Base-by-base conservation (phyloP, 2,797 vertebrate genomes). In the Paedocypris micromegethes region DNA sequence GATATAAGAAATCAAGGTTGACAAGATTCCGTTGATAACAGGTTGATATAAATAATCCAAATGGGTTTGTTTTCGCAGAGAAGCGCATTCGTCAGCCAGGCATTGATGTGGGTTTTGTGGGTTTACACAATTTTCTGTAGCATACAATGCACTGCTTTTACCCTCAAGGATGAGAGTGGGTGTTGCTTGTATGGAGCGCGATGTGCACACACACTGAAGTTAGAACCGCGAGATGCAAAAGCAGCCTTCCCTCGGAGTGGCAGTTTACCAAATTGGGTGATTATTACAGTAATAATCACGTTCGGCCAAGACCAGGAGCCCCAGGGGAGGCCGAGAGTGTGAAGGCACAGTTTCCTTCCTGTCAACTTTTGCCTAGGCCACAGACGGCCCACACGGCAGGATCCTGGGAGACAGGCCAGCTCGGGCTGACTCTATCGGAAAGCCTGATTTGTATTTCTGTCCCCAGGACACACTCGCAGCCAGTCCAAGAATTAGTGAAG, bases 391-490 rank as follows among this genome's bases (percentile, higher is more conserved):
- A 66, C 81, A 65, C 74, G 53, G 80, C 79, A 79, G 80, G 83
- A 80, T 79, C 77, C 79, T 75, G 80, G 84, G 85, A 86, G 70
- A 64, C 70, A 64, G 75, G 80, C 85, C 81, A 84, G 80, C 43
- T 68, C 45, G 3, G 53, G 39, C 79, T 83, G 81, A 83, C 76
- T 77, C 74, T 77, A 74, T 51, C 55, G 77, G 77, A 82, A 78
- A 77, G 80, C 58, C 77, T 79, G 80, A 83, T 86, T 84, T 85
- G 80, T 81, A 80, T 86, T 83, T 83, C 56, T 77, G 79, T 84
- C 80, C 79, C 78, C 75, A 76, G 86, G 83, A 86, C 82, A 80
- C 9, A 66, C 78, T 82, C 64, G 55, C 66, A 86, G 86, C 78
- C 76, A 72, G 78, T 81, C 81, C 83, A 84, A 79, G 80, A 79